Base-by-base conservation (phyloP, 2,797 vertebrate species). In the Aplochiton taeniatus region DNA sequence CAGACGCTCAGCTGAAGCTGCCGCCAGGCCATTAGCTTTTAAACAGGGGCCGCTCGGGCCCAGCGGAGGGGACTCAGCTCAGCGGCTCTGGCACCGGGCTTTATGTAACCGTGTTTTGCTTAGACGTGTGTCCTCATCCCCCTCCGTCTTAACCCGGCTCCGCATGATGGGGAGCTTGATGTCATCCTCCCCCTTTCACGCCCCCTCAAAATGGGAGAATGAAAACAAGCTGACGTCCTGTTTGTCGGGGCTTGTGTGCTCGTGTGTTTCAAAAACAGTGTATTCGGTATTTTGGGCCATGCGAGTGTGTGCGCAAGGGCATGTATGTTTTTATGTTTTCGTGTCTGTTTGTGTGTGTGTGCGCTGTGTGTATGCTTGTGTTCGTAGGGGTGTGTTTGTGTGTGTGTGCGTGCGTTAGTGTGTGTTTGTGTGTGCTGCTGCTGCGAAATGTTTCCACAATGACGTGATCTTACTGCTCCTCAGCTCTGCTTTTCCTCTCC, bases 91-190 rank as follows among this genome's bases (percentile, higher is more conserved):
- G 77, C 61, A 58, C 65, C 68, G 69, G 31, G 31, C 31, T 84
- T 89, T 83, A 88, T 88, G 87, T 86, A 88, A 84, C 83, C 77
- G 65, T 77, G 80, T 83, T 83, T 63, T 78, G 78, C 77, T 82
- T 76, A 73, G 81, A 81, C 76, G 76, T 80, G 77, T 19, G 61
- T 79, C 78, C 79, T 77, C 75, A 70, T 45, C 9, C 53, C 44
- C 14, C 44, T 74, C 81, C 56, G 74, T 83, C 83, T 89, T 83
- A n/a, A n/a, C 85, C 81, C 87, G 87, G 86, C 82, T 84, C 89
- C 88, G 90, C 90, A 91, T 92, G 89, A 92, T n/a, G n/a, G n/a
- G 89, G 87, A 82, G 83, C 87, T 89, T 89, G 90, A 91, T 92
- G 88, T 92, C 80, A 90, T 90, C 91, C 90, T 87, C 82, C 83